Evolutionary conservation across 2,113 vertebrate genomes (phyloP), one percentile per base, ranked within the genome.

Genomic region (Galemys pyrenaicus): DNA sequence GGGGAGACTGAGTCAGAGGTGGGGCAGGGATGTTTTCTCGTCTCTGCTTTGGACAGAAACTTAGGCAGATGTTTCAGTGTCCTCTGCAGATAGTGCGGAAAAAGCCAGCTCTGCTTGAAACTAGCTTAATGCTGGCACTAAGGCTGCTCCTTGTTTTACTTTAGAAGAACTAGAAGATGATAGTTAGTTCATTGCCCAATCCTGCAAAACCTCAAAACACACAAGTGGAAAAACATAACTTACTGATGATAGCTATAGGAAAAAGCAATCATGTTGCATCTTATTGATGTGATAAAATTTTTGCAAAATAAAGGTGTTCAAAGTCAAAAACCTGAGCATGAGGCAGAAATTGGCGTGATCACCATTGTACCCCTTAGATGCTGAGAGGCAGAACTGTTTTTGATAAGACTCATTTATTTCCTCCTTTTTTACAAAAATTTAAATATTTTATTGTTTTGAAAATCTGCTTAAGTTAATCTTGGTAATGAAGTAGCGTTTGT

Each of bases 231-330:
- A 91, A 87, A 39, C 12, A 35, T 44, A 86, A 39, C 62, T 95
- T 88, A 12, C 16, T 86, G 64, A 30, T 86, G 96, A 51, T 24
- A 87, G 16, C 70, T 51, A 15, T 58, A 12, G 56, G 56, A n/a
- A 64, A 65, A 90, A 87, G 44, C 51, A 93, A 17, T 39, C 77
- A 22, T 78, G n/a, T 91, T 71, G 51, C 65, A 17, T 67, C n/a
- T 91, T 30, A 26, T 91, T 95, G 87, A 89, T 3, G 67, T 79
- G 87, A 80, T 82, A 35, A 84, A 39, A 51, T 35, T 90, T 28
- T 92, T 97, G 75, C 46, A 96, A 95, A 97, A 85, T 16, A 39
- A 92, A 30, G 13, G 6, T 49, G 11, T 92, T 49, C 81, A 93
- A 87, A 87, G 28, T 39, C n/a, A 70, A 54, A 39, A 75, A 82